Evolutionary conservation across 2,888 invertebrate genomes (phyloP), one percentile per base, ranked within the genome.

Genomic region (Leucoma salicis): DNA sequence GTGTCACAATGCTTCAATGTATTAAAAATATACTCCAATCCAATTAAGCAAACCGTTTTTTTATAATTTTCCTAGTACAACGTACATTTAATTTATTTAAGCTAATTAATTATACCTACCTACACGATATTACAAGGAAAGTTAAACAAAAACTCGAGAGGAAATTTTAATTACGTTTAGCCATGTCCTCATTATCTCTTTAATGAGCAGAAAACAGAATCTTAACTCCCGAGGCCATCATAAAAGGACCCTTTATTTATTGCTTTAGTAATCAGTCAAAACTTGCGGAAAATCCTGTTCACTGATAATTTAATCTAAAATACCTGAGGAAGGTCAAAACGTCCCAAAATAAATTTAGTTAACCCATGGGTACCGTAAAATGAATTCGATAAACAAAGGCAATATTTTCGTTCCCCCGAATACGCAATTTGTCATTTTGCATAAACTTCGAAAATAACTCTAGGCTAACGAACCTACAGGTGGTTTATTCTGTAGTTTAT

Each of bases 201-300:
- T 58, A 73, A 74, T 69, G 68, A 69, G 66, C 53, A 59, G 54
- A 65, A 66, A 70, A 75, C 72, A 73, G 73, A 74, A 69, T 67
- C 71, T 64, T 70, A 70, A 74, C 74, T 76, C 76, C 70, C 67
- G 53, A 57, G 71, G 65, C 68, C 57, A 52, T 69, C 67, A 74
- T 80, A 75, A 79, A 79, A 69, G 51, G 58, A n/a, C 49, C 56
- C 53, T 56, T 49, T 46, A 57, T 63, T 67, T 64, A 74, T 76
- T 72, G 70, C 70, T 63, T 54, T 44, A 52, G 65, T 73, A 78
- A 78, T 78, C 71, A 75, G 73, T 69, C 71, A 73, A 77, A 76
- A 71, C 55, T 66, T 16, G 39, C 39, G 36, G 49, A 35, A 49
- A 64, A 63, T 57, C 57, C 50, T 45, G 59, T 63, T 66, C n/a